These are phyloP conservation scores for Macrotis lagotis DNA, from an alignment of 2,113 vertebrate genomes.

Conservation along the genomic window DNA sequence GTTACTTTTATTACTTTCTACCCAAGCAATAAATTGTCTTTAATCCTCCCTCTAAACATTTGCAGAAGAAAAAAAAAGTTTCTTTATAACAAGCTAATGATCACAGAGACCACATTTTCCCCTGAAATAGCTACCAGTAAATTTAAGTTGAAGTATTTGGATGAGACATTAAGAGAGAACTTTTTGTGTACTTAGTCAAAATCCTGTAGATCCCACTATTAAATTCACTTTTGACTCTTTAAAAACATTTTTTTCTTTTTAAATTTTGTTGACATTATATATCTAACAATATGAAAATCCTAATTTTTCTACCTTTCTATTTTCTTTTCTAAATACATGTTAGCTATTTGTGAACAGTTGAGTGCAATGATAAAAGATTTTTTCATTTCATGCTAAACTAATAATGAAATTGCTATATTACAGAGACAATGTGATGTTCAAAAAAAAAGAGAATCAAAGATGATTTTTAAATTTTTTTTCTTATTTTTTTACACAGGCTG, in stretches of 20 bases:
- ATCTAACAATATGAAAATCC: slow-evolving; percentile 32
- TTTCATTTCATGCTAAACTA: not conserved
- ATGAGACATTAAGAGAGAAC: slow-evolving; percentile 57
- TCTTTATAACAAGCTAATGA: slow-evolving; percentile 62
- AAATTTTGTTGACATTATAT: not conserved
- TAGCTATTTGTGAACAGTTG: not conserved
- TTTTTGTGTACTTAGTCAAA: slow-evolving; percentile 49
- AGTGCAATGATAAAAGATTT: not conserved
- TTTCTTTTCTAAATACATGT: slow-evolving; percentile 46
- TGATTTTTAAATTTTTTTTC: too few species aligned
- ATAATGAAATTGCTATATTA: not conserved
- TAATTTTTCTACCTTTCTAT: slow-evolving; percentile 43
- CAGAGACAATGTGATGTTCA: not conserved
- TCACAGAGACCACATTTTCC: slow-evolving; percentile 29
- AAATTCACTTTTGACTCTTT: slow-evolving; percentile 51
- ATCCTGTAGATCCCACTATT: slow-evolving; percentile 54
- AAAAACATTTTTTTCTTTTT: slow-evolving; percentile 26
- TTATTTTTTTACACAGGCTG: not conserved
- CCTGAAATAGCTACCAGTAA: slow-evolving; percentile 63
- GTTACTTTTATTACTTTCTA: slow-evolving; percentile 57
- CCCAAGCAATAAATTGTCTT: slow-evolving; percentile 64
- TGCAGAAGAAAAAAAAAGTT: slow-evolving; percentile 63
- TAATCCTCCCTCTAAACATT: slow-evolving; percentile 71
- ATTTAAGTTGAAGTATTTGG: slow-evolving; percentile 70
- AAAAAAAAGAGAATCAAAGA: not conserved